These are phyloP conservation scores for Excalfactoria chinensis DNA, from an alignment of 2,113 vertebrate species.

Conservation along the genomic window DNA sequence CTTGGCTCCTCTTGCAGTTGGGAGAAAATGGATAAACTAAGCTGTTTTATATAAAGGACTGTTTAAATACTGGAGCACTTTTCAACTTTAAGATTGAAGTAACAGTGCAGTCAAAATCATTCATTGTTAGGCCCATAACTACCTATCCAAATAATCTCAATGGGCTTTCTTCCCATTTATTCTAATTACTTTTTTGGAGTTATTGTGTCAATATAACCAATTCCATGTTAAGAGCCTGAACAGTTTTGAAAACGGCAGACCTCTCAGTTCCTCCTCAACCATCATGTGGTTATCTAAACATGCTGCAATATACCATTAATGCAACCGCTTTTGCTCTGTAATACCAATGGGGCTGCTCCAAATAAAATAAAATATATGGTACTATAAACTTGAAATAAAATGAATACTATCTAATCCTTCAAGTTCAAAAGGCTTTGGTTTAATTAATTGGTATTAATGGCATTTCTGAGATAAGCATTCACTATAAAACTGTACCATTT, in stretches of 20 bases:
- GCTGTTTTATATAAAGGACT: neutral
- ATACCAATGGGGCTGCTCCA: neutral
- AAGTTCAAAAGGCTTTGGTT: neutral
- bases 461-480: neutral
- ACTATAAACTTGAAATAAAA: neutral
- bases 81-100: neutral
- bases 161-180: neutral
- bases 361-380: neutral
- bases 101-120: neutral
- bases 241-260: neutral
- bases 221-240: neutral
- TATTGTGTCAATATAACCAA: neutral
- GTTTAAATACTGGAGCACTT: neutral
- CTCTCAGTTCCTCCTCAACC: neutral
- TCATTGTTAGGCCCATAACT: neutral
- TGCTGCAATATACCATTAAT: neutral
- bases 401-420: neutral
- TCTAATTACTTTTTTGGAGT: neutral
- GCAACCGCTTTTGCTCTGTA: neutral
- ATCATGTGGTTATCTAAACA: slow-evolving; percentile 1
- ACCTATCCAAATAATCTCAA: neutral
- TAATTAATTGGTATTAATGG: neutral
- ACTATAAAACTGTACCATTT: neutral
- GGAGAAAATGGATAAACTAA: neutral
- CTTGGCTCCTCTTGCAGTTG: neutral